These are phyloP conservation scores for Pammene fasciana DNA, from an alignment of 2,888 invertebrate species.

Conservation along the genomic window DNA sequence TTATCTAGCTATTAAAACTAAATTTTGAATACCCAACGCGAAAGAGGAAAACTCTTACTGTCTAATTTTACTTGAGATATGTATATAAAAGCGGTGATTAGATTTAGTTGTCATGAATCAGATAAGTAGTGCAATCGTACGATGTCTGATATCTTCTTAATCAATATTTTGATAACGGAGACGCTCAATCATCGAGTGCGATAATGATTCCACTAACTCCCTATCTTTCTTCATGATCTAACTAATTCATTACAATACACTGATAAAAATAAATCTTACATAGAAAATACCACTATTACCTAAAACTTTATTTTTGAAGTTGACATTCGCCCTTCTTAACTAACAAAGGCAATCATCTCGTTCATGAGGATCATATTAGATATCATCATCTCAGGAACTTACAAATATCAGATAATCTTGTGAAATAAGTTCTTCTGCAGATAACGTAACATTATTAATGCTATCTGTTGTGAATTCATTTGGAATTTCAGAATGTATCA, in stretches of 20 bases:
- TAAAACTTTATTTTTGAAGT: background rate
- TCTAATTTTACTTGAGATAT: background rate
- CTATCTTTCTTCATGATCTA: conserved; percentile 22
- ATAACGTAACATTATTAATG: no score
- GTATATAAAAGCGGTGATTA: conserved; percentile 17
- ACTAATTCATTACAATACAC: background rate
- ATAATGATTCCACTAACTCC: conserved; percentile 17
- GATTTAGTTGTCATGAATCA: conserved; percentile 4
- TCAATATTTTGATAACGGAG: conserved; percentile 24
- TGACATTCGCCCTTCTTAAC: no score
- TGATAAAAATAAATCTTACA: background rate
- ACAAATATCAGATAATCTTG: no score
- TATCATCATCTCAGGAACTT: no score
- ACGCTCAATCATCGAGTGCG: conserved; percentile 23
- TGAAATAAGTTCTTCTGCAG: no score
- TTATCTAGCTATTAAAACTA: background rate
- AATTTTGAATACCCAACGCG: background rate
- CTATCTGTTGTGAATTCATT: no score
- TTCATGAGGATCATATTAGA: no score
- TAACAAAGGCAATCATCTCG: no score
- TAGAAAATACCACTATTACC: background rate
- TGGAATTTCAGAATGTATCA: no score
- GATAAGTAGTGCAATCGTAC: conserved; percentile 29
- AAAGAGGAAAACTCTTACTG: no score
- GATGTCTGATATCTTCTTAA: conserved; percentile 10